phyloP scores from a whole-genome alignment of 2,888 invertebrate genomes.

The Machimus rusticus region DNA sequence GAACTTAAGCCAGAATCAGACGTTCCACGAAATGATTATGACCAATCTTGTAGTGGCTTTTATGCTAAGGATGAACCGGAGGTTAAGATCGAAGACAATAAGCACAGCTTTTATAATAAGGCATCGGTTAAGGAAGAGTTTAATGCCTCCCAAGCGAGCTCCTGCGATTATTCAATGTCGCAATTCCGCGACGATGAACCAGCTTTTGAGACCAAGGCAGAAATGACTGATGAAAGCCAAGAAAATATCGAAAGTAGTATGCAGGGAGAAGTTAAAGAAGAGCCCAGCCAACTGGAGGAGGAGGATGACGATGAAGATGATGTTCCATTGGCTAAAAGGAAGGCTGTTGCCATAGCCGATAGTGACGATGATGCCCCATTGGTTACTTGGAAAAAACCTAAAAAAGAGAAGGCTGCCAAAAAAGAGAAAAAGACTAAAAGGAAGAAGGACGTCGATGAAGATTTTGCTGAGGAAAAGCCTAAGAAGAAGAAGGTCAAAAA shows the following conservation, averaged over 20 bases:
- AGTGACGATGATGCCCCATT: conserved; percentile 77
- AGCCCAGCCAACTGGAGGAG: background rate
- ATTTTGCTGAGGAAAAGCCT: conserved; percentile 65
- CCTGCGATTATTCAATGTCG: conserved; percentile 76
- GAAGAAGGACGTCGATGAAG: conserved; percentile 68
- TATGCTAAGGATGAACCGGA: conserved; percentile 54
- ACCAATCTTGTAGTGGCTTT: conserved; percentile 55
- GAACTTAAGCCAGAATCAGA: conserved; percentile 51
- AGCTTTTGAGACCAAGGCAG: conserved; percentile 64
- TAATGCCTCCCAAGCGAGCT: conserved; percentile 70
- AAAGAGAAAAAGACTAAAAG: conserved; percentile 62
- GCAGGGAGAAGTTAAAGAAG: conserved; percentile 49
- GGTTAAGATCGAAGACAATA: conserved; percentile 25
- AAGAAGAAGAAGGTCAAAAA: conserved; percentile 66
- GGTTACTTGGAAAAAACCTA: conserved; percentile 72
- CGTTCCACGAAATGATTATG: conserved; percentile 51
- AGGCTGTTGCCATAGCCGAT: conserved; percentile 58
- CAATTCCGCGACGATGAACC: conserved; percentile 69
- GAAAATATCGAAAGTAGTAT: conserved; percentile 57
- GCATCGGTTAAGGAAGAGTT: conserved; percentile 57
- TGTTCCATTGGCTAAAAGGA: conserved; percentile 70
- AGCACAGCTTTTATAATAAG: conserved; percentile 47
- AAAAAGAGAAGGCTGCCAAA: conserved; percentile 67
- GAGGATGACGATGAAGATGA: conserved; percentile 74
- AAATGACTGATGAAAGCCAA: conserved; percentile 66